Evolutionary conservation across 2,888 invertebrate species (phyloP), one percentile per base, ranked within the genome.

Genomic region (Endomychus coccineus): DNA sequence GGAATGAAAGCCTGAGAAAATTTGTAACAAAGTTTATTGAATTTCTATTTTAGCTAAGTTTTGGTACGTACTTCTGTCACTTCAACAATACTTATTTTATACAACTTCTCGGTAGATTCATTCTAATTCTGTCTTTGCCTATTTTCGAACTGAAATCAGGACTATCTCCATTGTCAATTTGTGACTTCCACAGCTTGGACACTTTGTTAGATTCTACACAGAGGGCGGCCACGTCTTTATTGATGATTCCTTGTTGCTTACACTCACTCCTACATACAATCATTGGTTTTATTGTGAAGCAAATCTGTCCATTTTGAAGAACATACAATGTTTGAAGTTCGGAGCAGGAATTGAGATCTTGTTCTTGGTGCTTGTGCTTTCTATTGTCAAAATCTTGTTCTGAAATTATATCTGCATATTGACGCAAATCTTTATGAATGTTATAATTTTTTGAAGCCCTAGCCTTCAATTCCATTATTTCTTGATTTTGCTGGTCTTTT

Each of bases 281-380:
- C 15, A 79, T 47, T 1, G 73, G 70, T 9, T 63, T 66, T 6
- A 69, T 64, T 3, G 77, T 73, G 59, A 83, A 80, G 61, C 82
- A 83, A 39, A 75, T 54, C 49, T 75, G 63, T 1, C 67, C 68
- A 27, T 68, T 64, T 29, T 59, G 66, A 48, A 73, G 68, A 27
- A 70, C 66, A 51, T 68, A 75, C 47, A 72, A 73, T 1, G 73
- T 70, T 54, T 74, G 73, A 44, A 69, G 50, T 36, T 44, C 49
- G 23, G 57, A 52, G 43, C 61, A 55, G 17, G 52, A 49, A 4
- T 39, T 19, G 52, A 37, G 49, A 49, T 32, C 55, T 51, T n/a
- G 51, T 54, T 31, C 59, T 54, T 49, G 29, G 16, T 33, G 39
- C n/a, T n/a, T n/a, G n/a, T n/a, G n/a, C 32, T 73, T 61, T 9